Conservation (phyloP, 1,140 invertebrate species). For the Macrostomum lignano region DNA sequence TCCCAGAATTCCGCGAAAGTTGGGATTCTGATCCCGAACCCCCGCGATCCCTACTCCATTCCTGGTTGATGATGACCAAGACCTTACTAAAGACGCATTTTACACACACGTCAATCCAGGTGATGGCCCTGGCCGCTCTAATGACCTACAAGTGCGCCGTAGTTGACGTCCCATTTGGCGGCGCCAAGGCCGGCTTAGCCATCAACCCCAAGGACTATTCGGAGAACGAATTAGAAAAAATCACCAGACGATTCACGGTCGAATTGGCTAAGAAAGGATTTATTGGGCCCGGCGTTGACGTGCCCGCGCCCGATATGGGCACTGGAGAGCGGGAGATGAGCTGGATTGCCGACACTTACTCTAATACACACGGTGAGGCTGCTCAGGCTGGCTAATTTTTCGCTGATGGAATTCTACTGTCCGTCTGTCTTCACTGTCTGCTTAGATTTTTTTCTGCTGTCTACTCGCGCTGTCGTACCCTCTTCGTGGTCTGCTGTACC, state of each 20-base stretch:
- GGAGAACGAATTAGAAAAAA: conserved; percentile 83
- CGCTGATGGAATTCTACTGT: no score
- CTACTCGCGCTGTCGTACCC: no score
- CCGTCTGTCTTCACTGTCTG: no score
- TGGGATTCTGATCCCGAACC: no score
- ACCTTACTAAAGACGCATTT: no score
- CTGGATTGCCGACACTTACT: conserved; percentile 95
- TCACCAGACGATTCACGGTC: conserved; percentile 76
- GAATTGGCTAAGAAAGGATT: conserved; percentile 96
- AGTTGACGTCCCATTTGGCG: conserved; percentile 69
- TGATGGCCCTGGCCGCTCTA: conserved; percentile 72
- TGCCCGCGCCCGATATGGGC: conserved; percentile 88
- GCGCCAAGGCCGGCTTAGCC: conserved; percentile 84
- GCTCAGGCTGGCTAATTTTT: no score
- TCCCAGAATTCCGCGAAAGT: no score
- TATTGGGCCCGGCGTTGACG: conserved; percentile 82
- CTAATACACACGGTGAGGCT: conserved; percentile 77
- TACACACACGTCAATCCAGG: no score
- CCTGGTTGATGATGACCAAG: no score
- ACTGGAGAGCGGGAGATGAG: conserved; percentile 95
- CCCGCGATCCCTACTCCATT: no score
- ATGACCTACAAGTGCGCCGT: conserved; percentile 90
- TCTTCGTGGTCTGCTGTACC: no score
- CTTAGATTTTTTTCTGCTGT: no score
- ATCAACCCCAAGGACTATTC: conserved; percentile 83